phyloP scores from a whole-genome alignment of 37 sponge, comb jelly and placozoan species.

The Axinella damicornis region DNA sequence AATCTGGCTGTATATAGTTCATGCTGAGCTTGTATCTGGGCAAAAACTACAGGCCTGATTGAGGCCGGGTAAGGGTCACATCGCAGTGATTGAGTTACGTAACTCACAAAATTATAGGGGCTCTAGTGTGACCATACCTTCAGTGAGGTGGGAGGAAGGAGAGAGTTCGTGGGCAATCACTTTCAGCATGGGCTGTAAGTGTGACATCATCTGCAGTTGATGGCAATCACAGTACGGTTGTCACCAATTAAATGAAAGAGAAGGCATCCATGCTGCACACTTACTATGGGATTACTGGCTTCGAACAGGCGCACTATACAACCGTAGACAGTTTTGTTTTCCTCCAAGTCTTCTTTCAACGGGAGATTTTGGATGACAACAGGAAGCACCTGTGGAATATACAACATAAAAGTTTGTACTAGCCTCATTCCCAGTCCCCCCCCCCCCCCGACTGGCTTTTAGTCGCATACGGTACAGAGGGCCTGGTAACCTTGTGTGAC shows the following conservation, averaged over 20 bases:
- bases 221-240: background rate
- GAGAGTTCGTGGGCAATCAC: conserved; percentile 72
- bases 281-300: conserved; percentile 33
- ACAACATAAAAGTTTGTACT: too few species aligned
- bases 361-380: conserved; percentile 84
- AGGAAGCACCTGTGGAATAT: conserved; percentile 64
- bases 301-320: conserved; percentile 70
- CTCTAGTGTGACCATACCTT: conserved; percentile 14
- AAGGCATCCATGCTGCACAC: background rate
- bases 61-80: too few species aligned
- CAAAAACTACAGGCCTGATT: too few species aligned
- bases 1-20: too few species aligned
- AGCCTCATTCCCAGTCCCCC: too few species aligned
- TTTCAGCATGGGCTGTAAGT: conserved; percentile 47
- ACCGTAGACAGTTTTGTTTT: conserved; percentile 84
- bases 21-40: too few species aligned
- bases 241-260: too few species aligned
- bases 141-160: conserved; percentile 41
- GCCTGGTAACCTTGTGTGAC: too few species aligned
- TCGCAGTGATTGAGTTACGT: too few species aligned
- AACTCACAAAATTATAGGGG: too few species aligned
- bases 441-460: too few species aligned
- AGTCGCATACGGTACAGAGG: too few species aligned
- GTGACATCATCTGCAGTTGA: conserved; percentile 50
- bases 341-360: conserved; percentile 91